Evolutionary conservation across 2,113 vertebrate genomes (phyloP).

Genomic region (Oreochromis aureus): DNA sequence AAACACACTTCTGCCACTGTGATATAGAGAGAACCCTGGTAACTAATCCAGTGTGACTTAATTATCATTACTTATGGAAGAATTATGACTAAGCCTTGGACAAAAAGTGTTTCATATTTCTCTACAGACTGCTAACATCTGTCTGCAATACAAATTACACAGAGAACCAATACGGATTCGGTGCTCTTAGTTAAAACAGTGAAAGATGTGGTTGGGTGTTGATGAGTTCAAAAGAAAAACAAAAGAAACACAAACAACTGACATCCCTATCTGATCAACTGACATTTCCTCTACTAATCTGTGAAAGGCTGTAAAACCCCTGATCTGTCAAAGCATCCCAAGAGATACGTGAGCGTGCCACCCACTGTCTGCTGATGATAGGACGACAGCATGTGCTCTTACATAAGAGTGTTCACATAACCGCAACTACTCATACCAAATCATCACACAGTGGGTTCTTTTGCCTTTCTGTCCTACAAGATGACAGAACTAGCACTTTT

Average conservation of each 20-base stretch:
- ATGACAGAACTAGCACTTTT: not conserved
- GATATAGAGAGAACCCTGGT: not conserved
- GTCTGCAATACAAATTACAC: not conserved
- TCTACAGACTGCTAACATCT: not conserved
- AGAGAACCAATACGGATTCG: not conserved
- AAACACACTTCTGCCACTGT: not conserved
- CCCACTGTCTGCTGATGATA: conserved; percentile 9
- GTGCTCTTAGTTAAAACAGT: not conserved
- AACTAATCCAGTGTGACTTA: not conserved
- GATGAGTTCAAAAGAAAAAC: not conserved
- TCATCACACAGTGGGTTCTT: not conserved
- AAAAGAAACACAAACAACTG: not conserved
- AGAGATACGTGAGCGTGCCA: not conserved
- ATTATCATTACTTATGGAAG: not conserved
- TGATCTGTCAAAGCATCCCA: not conserved
- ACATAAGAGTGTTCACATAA: not conserved
- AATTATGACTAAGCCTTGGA: not conserved
- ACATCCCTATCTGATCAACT: not conserved
- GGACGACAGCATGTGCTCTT: not conserved
- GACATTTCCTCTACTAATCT: not conserved
- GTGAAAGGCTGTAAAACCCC: not conserved
- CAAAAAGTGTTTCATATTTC: not conserved
- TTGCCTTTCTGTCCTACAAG: not conserved
- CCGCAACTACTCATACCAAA: not conserved
- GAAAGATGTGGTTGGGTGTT: not conserved